Conservation (phyloP, 2,113 vertebrate genomes). For the Oophaga pumilio region DNA sequence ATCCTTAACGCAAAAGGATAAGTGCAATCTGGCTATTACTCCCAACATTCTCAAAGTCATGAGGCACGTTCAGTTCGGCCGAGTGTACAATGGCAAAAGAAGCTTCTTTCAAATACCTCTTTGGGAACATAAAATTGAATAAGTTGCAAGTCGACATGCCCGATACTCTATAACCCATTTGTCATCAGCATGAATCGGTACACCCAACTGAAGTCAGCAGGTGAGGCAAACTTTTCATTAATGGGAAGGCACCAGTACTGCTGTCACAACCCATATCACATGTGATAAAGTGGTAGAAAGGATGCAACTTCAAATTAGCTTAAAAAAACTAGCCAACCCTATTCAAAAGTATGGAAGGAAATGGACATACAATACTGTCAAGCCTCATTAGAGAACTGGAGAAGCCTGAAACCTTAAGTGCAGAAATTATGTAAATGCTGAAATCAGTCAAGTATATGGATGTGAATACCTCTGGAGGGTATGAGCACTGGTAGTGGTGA, state of each 20-base stretch:
- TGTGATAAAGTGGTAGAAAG: background rate
- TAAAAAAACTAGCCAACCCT: background rate
- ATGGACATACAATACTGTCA: background rate
- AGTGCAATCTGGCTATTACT: too few relatives aligned
- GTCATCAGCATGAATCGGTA: too few relatives aligned
- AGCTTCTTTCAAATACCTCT: too few relatives aligned
- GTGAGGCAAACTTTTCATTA: background rate
- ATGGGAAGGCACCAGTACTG: background rate
- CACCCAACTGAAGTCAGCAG: background rate
- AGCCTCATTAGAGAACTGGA: background rate
- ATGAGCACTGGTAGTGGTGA: background rate
- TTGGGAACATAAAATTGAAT: background rate
- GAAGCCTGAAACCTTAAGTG: background rate
- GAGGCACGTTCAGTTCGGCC: too few relatives aligned
- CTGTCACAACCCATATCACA: too few relatives aligned
- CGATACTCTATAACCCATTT: too few relatives aligned
- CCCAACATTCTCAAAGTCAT: too few relatives aligned
- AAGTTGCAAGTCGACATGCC: too few relatives aligned
- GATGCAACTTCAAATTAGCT: background rate
- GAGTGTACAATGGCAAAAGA: too few relatives aligned
- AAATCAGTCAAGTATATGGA: background rate
- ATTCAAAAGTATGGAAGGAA: background rate
- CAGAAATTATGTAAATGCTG: background rate
- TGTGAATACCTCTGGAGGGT: background rate
- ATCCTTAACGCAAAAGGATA: too few relatives aligned